These are phyloP conservation scores for Craterocephalus amniculus DNA, from an alignment of 2,797 vertebrate genomes.

Conservation along the genomic window DNA sequence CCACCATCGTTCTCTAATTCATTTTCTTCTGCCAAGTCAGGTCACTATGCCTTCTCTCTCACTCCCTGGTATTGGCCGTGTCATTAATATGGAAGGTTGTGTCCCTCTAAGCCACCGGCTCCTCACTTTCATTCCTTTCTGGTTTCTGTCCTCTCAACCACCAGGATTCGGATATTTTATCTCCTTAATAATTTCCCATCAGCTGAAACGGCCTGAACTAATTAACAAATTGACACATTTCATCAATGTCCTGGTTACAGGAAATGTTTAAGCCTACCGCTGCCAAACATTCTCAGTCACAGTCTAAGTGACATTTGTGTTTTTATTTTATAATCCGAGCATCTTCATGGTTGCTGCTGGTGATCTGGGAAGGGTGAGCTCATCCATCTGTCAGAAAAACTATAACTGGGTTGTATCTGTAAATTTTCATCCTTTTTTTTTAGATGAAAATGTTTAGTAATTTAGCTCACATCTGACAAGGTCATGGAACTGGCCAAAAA, in stretches of 20 bases:
- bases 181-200: slow-evolving; percentile 16
- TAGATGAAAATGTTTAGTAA: too few species aligned
- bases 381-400: too few species aligned
- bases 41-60: slow-evolving; percentile 25
- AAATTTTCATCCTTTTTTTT: too few species aligned
- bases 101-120: slow-evolving; percentile 43
- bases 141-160: slow-evolving; percentile 16
- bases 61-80: slow-evolving; percentile 32
- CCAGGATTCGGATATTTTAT: slow-evolving; percentile 10
- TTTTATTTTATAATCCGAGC: too few species aligned
- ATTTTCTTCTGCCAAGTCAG: slow-evolving; percentile 68
- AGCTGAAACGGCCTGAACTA: slow-evolving; percentile 18
- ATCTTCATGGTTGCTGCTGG: too few species aligned
- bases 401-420: too few species aligned
- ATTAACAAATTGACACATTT: slow-evolving; percentile 19
- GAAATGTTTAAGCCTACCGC: slow-evolving; percentile 5
- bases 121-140: slow-evolving; percentile 21
- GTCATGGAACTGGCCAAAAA: too few species aligned
- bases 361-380: too few species aligned
- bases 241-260: slow-evolving; percentile 6
- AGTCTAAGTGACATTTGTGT: too few species aligned
- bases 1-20: slow-evolving; percentile 56
- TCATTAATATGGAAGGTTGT: slow-evolving; percentile 58
- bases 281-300: slow-evolving; percentile 15
- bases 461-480: too few species aligned